Conservation (phyloP, 2,888 invertebrate genomes). For the Stenchaetothrips biformis region DNA sequence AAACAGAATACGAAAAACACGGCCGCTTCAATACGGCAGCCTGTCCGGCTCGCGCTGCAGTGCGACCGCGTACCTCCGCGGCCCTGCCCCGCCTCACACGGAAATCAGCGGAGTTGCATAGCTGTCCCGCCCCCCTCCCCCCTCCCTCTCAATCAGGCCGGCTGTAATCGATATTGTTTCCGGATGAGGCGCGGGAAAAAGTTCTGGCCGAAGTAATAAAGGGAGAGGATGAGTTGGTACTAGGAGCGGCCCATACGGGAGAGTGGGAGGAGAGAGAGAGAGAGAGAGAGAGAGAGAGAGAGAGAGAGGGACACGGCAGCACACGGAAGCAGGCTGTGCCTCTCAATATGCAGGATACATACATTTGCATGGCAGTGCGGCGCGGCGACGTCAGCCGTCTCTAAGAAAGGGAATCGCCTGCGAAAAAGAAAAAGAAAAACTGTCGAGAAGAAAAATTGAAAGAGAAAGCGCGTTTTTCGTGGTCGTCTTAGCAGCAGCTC, state of each 20-base stretch:
- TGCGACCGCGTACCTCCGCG: neutral
- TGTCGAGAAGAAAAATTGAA: too few species aligned
- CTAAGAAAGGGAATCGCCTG: too few species aligned
- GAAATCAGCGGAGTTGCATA: too few species aligned
- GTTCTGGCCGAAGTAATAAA: constrained; percentile 1
- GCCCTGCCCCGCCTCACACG: neutral
- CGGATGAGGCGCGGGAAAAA: constrained; percentile 20
- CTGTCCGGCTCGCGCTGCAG: neutral
- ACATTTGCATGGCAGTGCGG: neutral
- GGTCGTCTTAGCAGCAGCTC: too few species aligned
- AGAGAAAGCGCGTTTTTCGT: too few species aligned
- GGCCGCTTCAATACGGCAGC: neutral
- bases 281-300: too few species aligned
- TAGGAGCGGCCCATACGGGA: neutral
- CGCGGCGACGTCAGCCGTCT: too few species aligned
- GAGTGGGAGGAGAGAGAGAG: too few species aligned
- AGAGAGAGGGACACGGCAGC: too few species aligned
- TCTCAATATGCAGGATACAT: neutral
- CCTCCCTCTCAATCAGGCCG: neutral
- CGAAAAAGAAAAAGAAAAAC: too few species aligned
- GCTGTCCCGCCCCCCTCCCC: neutral
- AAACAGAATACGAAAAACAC: constrained; percentile 17
- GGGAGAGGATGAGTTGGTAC: too few species aligned
- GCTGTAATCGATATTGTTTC: constrained; percentile 17
- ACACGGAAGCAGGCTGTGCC: neutral